A percentile compares a stretch with the other conserved stretches of the same genome.
These are phyloP conservation scores for Hippoglossus stenolepis DNA, from an alignment of 2,113 vertebrate genomes.

Conservation along the genomic window DNA sequence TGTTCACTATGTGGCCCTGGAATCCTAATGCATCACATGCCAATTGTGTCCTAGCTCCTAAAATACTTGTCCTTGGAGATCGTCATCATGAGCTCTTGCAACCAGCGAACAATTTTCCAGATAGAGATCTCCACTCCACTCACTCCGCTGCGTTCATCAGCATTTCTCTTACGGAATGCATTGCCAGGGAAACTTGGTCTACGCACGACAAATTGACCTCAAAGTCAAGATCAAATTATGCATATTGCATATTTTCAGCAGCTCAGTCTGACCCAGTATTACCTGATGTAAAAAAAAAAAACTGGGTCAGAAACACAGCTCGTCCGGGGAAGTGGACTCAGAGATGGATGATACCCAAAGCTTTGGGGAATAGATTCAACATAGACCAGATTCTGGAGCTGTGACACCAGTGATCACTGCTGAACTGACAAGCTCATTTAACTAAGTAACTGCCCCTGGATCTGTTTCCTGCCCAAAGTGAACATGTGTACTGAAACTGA, in stretches of 20 bases:
- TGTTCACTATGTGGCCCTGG: too few relatives aligned
- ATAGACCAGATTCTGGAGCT: constrained; percentile 21
- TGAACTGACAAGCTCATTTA: constrained; percentile 58
- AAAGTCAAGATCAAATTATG: constrained; percentile 50
- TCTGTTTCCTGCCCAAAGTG: constrained; percentile 22
- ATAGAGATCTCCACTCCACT: constrained; percentile 46
- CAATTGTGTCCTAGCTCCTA: constrained; percentile 9
- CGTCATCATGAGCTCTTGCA: constrained; percentile 15
- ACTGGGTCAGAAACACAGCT: constrained; percentile 51
- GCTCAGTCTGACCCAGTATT: constrained; percentile 17
- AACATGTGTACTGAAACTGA: constrained; percentile 34
- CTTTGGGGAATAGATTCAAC: constrained; percentile 53
- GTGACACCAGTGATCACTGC: constrained; percentile 25
- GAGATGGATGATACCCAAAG: constrained; percentile 60
- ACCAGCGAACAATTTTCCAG: constrained; percentile 35
- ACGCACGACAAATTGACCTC: constrained; percentile 56
- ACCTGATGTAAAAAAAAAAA: constrained; percentile 47
- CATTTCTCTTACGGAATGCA: constrained; percentile 52
- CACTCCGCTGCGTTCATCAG: constrained; percentile 46
- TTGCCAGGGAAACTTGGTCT: constrained; percentile 70
- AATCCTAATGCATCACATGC: neutral
- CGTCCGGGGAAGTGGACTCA: constrained; percentile 32
- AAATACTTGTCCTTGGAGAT: constrained; percentile 24
- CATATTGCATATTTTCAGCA: constrained; percentile 35
- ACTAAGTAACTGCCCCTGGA: constrained; percentile 43